phyloP scores from a whole-genome alignment of 2,113 vertebrate species.

The Mungos mungo region DNA sequence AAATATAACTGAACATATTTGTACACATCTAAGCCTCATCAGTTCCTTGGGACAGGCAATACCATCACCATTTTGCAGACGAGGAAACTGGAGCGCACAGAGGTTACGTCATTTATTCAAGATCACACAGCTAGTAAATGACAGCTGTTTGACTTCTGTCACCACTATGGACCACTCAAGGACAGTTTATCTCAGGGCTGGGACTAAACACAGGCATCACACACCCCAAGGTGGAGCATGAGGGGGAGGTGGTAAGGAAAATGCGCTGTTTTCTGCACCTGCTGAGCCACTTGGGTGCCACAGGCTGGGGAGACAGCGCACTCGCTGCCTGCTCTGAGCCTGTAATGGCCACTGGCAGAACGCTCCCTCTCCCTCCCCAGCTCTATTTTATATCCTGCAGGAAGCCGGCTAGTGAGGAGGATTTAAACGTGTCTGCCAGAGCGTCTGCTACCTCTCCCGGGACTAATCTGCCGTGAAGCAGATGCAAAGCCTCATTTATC shows the following conservation, averaged over 20 bases:
- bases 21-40: not conserved
- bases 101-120: not conserved
- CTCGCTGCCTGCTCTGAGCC: fast-evolving
- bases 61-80: not conserved
- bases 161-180: not conserved
- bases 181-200: not conserved
- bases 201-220: not conserved
- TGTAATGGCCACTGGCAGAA: not conserved
- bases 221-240: not conserved
- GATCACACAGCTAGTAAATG: not conserved
- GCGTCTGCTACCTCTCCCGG: not conserved
- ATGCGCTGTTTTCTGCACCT: not conserved
- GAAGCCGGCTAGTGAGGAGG: not conserved
- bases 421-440: not conserved
- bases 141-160: not conserved
- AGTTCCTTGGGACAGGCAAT: not conserved
- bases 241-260: fast-evolving
- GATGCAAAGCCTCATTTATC: conserved; percentile 23
- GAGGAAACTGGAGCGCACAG: not conserved
- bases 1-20: not conserved
- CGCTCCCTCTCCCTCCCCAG: not conserved
- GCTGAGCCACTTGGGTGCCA: not conserved
- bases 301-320: not conserved
- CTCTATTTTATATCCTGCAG: not conserved
- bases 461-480: conserved; percentile 53